phyloP scores from a whole-genome alignment of 2,888 invertebrate genomes.

The Rhingia rostrata region DNA sequence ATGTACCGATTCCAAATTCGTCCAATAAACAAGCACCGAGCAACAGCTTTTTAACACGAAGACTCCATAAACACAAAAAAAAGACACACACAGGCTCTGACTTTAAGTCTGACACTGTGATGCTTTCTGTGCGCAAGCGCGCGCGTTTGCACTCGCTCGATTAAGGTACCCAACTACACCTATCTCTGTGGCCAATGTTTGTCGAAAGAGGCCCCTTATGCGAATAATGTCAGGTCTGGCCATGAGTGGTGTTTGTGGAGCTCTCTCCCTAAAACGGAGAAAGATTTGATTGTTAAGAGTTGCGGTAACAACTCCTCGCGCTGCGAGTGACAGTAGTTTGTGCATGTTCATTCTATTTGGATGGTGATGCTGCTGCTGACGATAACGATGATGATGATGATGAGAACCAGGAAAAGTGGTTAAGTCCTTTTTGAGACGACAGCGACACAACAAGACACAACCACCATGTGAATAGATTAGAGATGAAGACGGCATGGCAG shows the following conservation, averaged over 20 bases:
- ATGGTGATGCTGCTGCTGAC: slow-evolving; percentile 8
- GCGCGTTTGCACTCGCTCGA: slow-evolving; percentile 40
- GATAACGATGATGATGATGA: slow-evolving; percentile 56
- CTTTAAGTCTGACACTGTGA: slow-evolving; percentile 21
- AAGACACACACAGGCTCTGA: slow-evolving; percentile 16
- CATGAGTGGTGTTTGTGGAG: slow-evolving; percentile 19
- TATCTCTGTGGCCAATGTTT: slow-evolving; percentile 40
- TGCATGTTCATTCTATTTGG: slow-evolving; percentile 59
- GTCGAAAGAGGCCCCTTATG: slow-evolving; percentile 33
- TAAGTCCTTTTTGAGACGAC: slow-evolving; percentile 61
- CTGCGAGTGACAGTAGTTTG: slow-evolving; percentile 59
- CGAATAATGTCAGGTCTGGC: slow-evolving; percentile 19
- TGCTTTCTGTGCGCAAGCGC: slow-evolving; percentile 37
- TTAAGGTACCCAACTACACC: slow-evolving; percentile 61
- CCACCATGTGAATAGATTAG: slow-evolving; percentile 64
- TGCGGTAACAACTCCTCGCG: slow-evolving; percentile 63
- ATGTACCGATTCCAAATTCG: slow-evolving; percentile 71
- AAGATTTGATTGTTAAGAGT: slow-evolving; percentile 57
- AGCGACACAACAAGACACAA: slow-evolving; percentile 43
- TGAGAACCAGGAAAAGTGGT: slow-evolving; percentile 69
- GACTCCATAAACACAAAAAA: slow-evolving; percentile 61
- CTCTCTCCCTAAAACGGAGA: slow-evolving; percentile 65
- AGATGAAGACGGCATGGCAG: slow-evolving; percentile 58
- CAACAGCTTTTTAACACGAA: slow-evolving; percentile 68
- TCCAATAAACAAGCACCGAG: slow-evolving; percentile 69